A percentile compares a stretch with the other conserved stretches of the same genome.
Evolutionary conservation across 2,113 vertebrate species (phyloP).

Genomic region (Alces alces): DNA sequence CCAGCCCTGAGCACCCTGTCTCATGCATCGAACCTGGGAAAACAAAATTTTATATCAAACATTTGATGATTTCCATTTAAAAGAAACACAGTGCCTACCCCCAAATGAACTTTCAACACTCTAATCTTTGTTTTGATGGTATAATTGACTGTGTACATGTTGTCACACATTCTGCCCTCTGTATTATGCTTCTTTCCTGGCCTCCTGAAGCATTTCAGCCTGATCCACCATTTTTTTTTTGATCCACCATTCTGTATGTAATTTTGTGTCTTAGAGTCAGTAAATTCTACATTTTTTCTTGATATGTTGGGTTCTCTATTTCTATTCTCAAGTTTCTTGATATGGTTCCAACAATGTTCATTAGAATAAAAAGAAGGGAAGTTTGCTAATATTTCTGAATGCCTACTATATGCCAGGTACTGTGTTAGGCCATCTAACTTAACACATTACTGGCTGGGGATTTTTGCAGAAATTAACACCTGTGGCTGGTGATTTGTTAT

Average conservation of each 20-base stretch:
- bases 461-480: not conserved
- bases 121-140: not conserved
- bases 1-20: not conserved
- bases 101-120: conserved; percentile 2
- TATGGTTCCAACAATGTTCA: not conserved
- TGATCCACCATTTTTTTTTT: not conserved
- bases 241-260: not conserved
- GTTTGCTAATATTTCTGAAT: conserved; percentile 29
- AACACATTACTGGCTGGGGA: not conserved
- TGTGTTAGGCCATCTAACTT: not conserved
- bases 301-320: not conserved
- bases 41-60: conserved; percentile 27
- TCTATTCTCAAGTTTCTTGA: conserved; percentile 32
- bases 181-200: not conserved
- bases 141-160: not conserved
- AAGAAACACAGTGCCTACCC: not conserved
- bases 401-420: not conserved
- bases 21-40: not conserved
- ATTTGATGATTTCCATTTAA: not conserved
- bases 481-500: not conserved
- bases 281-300: conserved; percentile 18
- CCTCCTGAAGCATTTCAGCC: not conserved
- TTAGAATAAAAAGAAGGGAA: conserved; percentile 29
- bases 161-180: not conserved
- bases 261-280: not conserved